Base-by-base conservation (phyloP, 2,113 vertebrate species). In the Butorides virescens region DNA sequence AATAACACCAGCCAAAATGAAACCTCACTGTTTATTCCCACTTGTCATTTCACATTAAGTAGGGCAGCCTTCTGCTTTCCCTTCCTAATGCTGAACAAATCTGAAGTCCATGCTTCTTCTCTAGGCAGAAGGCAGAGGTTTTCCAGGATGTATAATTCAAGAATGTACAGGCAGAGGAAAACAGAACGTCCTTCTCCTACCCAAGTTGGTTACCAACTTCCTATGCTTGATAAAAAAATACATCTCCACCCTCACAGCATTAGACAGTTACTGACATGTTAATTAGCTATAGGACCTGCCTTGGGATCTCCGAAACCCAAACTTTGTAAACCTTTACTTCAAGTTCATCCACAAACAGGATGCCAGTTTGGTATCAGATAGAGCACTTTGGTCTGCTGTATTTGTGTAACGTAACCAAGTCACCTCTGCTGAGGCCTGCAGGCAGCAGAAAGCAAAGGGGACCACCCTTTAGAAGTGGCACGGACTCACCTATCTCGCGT, bases 401-500 rank as follows among this genome's bases (percentile, higher is more conserved):
- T 26, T 20, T 25, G 25, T 1, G 47, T 20, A 59, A 80, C n/a
- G n/a, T 3, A 17, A 42, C 3, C 15, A 34, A 18, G 17, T 2
- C 29, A 5, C 13, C n/a, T 17, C 47, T 68, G 56, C 32, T 70
- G 47, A 39, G 44, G 61, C 22, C 32, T 44, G 19, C 36, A 32
- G 67, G 44, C 52, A 68, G 86, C 55, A 72, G n/a, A 42, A 47
- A 39, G 23, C 17, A 30, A 13, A 16, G 20, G 17, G 21, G 15
- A 53, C 0, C 30, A 39, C 2, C 55, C 79, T 36, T 20, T 2
- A 23, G 62, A 9, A 30, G 32, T 3, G 8, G 18, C 11, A 18
- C 3, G 12, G 66, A 97, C 98, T 98, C 97, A 99, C 99, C 99
- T 74, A 99, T 99, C 97, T 99, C 99, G 23, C 99, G 98, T 86